These are phyloP conservation scores for Gobionotothen gibberifrons DNA, from an alignment of 2,797 vertebrate genomes.

Conservation along the genomic window DNA sequence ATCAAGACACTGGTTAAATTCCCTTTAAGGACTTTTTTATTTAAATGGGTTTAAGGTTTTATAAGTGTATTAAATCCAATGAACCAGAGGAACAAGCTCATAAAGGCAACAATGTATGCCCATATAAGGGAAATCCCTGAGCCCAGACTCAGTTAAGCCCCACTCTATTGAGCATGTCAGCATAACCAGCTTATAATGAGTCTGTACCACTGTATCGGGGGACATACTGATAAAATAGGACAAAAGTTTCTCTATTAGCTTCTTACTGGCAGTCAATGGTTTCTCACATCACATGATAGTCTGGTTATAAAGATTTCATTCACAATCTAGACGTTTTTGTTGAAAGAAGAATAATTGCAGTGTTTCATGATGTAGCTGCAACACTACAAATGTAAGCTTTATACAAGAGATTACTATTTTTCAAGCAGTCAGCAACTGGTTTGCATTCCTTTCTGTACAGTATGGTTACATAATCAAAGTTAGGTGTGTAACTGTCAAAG, in stretches of 20 bases:
- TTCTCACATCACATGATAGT: conserved; percentile 16
- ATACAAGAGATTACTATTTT: background rate
- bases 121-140: conserved; percentile 51
- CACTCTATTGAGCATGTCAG: conserved; percentile 57
- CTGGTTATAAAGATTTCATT: background rate
- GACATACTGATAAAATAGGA: conserved; percentile 55
- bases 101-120: conserved; percentile 20
- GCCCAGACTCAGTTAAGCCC: conserved; percentile 36
- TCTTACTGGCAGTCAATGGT: background rate
- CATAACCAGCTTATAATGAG: conserved; percentile 55
- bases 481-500: background rate
- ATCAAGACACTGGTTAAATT: background rate
- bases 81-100: background rate
- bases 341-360: background rate
- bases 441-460: background rate
- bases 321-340: background rate
- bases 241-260: conserved; percentile 22
- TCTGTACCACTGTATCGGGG: conserved; percentile 17
- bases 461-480: background rate
- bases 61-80: conserved; percentile 1
- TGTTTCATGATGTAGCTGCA: background rate
- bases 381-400: background rate
- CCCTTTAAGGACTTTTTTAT: background rate
- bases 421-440: background rate
- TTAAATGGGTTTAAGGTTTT: background rate